phyloP scores from a whole-genome alignment of 2,888 invertebrate genomes.

The Gibbula magus region DNA sequence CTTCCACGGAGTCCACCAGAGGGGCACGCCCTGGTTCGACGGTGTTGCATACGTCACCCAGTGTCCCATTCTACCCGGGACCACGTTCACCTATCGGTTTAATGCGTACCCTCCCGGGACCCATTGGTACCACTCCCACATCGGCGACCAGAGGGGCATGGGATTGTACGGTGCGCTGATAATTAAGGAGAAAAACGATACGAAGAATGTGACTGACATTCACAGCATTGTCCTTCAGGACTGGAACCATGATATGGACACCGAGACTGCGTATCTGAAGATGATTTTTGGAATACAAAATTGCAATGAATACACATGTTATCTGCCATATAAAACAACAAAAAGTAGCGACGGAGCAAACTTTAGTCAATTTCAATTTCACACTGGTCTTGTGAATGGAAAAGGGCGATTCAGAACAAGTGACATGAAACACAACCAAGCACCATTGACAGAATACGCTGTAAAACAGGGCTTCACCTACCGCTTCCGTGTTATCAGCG shows the following conservation, averaged over 20 bases:
- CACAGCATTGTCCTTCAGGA: conserved; percentile 29
- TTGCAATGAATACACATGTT: not conserved
- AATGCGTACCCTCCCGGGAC: conserved; percentile 48
- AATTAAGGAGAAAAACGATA: conserved; percentile 26
- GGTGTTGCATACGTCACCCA: conserved; percentile 57
- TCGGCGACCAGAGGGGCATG: conserved; percentile 49
- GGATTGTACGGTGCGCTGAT: conserved; percentile 53
- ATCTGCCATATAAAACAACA: not conserved
- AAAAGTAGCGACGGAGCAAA: conserved; percentile 27
- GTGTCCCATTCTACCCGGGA: conserved; percentile 53
- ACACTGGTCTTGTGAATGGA: conserved; percentile 51
- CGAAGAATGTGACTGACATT: conserved; percentile 9
- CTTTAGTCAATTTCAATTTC: conserved; percentile 32
- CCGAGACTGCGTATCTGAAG: conserved; percentile 30
- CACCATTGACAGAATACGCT: conserved; percentile 44
- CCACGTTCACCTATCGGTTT: conserved; percentile 53
- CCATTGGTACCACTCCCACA: conserved; percentile 54
- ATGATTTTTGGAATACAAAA: conserved; percentile 29
- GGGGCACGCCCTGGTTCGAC: conserved; percentile 52
- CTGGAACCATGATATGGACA: conserved; percentile 42
- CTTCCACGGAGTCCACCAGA: conserved; percentile 57
- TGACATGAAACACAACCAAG: conserved; percentile 33
- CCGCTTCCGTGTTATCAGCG: conserved; percentile 47
- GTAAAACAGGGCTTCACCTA: conserved; percentile 34
- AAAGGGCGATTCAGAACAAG: conserved; percentile 38